These are phyloP conservation scores for Pelobates cultripes DNA, from an alignment of 2,797 vertebrate genomes.

Conservation along the genomic window DNA sequence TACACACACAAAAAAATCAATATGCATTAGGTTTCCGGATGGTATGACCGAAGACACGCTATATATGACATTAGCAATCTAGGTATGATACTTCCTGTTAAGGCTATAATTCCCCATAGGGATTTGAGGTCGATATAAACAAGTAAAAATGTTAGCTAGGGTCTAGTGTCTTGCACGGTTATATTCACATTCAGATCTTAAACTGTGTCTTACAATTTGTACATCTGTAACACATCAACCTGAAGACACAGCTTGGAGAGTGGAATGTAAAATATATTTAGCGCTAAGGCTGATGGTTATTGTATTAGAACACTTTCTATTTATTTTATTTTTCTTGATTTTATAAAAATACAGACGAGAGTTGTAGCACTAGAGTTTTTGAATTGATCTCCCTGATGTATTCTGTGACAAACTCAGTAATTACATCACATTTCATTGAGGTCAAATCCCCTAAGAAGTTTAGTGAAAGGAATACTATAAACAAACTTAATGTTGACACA, in stretches of 20 bases:
- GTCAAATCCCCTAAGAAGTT: conserved; percentile 8
- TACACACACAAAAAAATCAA: too few species aligned
- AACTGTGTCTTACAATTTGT: not conserved
- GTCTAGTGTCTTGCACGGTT: not conserved
- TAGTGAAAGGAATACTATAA: conserved; percentile 7
- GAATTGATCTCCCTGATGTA: conserved; percentile 7
- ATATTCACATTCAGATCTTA: not conserved
- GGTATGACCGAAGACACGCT: too few species aligned
- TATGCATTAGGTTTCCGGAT: too few species aligned
- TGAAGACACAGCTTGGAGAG: not conserved
- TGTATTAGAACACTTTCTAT: not conserved
- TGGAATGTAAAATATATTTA: not conserved
- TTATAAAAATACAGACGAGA: not conserved
- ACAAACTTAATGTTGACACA: conserved; percentile 16
- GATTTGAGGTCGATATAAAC: too few species aligned
- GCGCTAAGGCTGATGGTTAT: not conserved
- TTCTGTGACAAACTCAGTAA: conserved; percentile 19
- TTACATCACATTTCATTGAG: conserved; percentile 25
- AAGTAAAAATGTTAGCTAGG: conserved; percentile 6
- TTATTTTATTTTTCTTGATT: conserved; percentile 31
- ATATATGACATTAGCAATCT: too few species aligned
- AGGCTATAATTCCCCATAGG: too few species aligned
- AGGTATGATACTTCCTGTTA: too few species aligned
- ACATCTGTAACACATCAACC: conserved; percentile 6
- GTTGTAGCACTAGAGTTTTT: not conserved